Conservation (phyloP, 1,140 invertebrate genomes). For the Plutomurus gul region DNA sequence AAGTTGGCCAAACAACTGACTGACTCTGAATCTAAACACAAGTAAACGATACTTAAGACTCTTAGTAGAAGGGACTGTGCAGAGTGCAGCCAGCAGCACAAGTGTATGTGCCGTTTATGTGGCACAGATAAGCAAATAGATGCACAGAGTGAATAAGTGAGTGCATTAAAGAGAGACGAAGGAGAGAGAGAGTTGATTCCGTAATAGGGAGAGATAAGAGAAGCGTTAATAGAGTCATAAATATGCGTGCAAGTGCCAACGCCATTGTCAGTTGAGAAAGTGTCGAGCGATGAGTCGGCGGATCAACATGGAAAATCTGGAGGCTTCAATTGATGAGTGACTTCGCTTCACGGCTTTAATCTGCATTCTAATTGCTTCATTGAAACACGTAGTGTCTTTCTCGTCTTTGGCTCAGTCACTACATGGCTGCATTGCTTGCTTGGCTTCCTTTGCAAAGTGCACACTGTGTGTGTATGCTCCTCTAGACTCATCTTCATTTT, state of each 20-base stretch:
- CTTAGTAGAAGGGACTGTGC: too few relatives aligned
- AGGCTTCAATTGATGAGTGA: conserved; percentile 32
- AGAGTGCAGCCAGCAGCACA: background rate
- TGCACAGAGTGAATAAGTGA: background rate
- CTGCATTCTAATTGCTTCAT: conserved; percentile 51
- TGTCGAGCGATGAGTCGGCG: conserved; percentile 41
- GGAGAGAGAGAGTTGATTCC: background rate
- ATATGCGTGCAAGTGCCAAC: conserved; percentile 48
- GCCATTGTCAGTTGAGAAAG: conserved; percentile 42
- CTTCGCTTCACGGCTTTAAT: conserved; percentile 42
- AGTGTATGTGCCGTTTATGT: background rate
- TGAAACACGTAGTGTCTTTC: too few relatives aligned
- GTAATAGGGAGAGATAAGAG: conserved; percentile 6
- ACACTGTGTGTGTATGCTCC: too few relatives aligned
- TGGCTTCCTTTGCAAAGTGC: too few relatives aligned
- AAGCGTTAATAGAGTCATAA: conserved; percentile 47
- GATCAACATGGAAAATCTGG: conserved; percentile 47
- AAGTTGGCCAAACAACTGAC: too few relatives aligned
- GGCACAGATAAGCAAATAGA: background rate
- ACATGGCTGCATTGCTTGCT: too few relatives aligned
- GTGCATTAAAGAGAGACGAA: background rate
- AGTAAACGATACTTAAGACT: too few relatives aligned
- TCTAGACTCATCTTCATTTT: too few relatives aligned
- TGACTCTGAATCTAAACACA: too few relatives aligned
- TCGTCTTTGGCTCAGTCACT: background rate